Conservation (phyloP, 1,140 invertebrate species). For the Pseudomyrmex dendroicus region DNA sequence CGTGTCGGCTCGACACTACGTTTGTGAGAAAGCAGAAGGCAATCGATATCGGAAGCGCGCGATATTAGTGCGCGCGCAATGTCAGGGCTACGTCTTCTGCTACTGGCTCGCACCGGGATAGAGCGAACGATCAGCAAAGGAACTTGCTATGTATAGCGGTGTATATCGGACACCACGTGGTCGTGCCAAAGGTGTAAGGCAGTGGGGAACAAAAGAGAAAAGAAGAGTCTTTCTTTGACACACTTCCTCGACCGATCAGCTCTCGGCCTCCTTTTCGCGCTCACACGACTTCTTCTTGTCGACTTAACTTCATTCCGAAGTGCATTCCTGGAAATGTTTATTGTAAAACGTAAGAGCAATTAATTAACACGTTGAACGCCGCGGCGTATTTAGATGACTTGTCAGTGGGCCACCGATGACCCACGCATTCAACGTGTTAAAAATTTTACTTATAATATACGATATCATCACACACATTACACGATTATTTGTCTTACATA, state of each 20-base stretch:
- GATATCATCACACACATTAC: too few species aligned
- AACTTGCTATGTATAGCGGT: neutral
- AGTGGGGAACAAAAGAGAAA: constrained; percentile 26
- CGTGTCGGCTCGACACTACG: constrained; percentile 6
- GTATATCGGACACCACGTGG: neutral
- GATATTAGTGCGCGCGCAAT: constrained; percentile 78
- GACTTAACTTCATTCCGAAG: too few species aligned
- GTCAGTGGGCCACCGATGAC: too few species aligned
- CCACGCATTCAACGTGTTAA: too few species aligned
- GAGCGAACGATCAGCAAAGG: neutral
- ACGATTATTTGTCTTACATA: too few species aligned
- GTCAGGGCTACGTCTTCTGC: constrained; percentile 78
- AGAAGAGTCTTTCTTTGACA: constrained; percentile 61
- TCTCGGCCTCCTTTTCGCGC: constrained; percentile 26
- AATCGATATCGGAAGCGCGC: constrained; percentile 76
- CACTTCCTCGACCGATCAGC: constrained; percentile 3
- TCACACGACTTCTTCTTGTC: neutral
- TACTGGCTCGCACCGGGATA: constrained; percentile 30
- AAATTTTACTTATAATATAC: too few species aligned
- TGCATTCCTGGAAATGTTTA: too few species aligned
- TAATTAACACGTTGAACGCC: too few species aligned
- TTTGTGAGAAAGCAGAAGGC: constrained; percentile 49
- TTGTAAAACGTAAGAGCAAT: too few species aligned
- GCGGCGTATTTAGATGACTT: too few species aligned
- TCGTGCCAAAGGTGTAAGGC: neutral